Base-by-base conservation (phyloP, 1,140 invertebrate species). In the Steinernema khuongi region DNA sequence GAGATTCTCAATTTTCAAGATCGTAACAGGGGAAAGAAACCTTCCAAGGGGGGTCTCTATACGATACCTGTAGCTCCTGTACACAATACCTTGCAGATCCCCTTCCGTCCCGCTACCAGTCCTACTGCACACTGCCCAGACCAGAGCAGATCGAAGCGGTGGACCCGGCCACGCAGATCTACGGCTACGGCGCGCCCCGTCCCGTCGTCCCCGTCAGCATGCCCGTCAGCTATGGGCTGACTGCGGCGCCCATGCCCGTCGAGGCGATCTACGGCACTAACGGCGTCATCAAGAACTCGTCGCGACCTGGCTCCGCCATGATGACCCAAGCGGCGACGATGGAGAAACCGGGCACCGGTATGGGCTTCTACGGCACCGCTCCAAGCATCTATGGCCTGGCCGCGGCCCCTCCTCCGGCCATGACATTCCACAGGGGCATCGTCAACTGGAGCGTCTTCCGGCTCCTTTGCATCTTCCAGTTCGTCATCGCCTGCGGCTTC, bases 221-320 rank as follows among this genome's bases (percentile, higher is more conserved):
- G 50, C n/a, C n/a, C n/a, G n/a, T n/a, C n/a, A n/a, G n/a, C n/a
- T n/a, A n/a, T n/a, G n/a, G n/a, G n/a, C n/a, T n/a, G n/a, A n/a
- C n/a, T n/a, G n/a, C n/a, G n/a, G n/a, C n/a, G n/a, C n/a, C n/a
- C n/a, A n/a, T n/a, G n/a, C n/a, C n/a, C n/a, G n/a, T n/a, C n/a
- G 50, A 60, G 50, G 50, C 50, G 11, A 60, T 60, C 50, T 60
- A 60, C 50, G 50, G 50, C 19, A 60, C 50, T 2, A 60, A 60
- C 22, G 50, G 50, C 11, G 50, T 60, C 50, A 60, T 60, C 22
- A 60, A 60, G 50, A 60, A 26, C 50, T 2, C 50, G 7, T 60
- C 50, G 11, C 50, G 50, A 4, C 50, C 50, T 22, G 50, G 50
- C 50, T 60, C 50, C 50, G 50, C 22, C 7, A 60, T 60, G 50